Evolutionary conservation across 2,888 invertebrate species (phyloP).

Genomic region (Drosophila paramelanica): DNA sequence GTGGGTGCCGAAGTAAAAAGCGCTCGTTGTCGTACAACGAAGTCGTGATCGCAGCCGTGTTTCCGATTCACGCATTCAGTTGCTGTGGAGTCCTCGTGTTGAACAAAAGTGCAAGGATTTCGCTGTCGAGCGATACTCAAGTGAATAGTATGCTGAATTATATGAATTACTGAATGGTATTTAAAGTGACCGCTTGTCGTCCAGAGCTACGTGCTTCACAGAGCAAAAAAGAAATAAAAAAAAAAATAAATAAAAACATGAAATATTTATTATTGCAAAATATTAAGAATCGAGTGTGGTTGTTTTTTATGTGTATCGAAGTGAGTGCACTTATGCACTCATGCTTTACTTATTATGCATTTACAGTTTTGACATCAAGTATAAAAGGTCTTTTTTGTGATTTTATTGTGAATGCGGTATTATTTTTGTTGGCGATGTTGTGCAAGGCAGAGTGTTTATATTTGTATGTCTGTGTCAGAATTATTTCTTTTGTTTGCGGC

Average conservation of each 20-base stretch:
- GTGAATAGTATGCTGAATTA: slow-evolving; percentile 15
- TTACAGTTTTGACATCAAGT: slow-evolving; percentile 32
- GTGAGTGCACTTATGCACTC: slow-evolving; percentile 23
- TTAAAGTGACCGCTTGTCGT: slow-evolving; percentile 24
- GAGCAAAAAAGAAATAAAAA: slow-evolving; percentile 19
- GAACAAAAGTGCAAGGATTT: slow-evolving; percentile 44
- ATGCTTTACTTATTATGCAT: slow-evolving; percentile 40
- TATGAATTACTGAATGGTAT: slow-evolving; percentile 27
- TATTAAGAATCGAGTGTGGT: slow-evolving; percentile 1
- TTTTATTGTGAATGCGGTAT: slow-evolving; percentile 50
- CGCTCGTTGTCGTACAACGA: slow-evolving; percentile 44
- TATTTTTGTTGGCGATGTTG: slow-evolving; percentile 2
- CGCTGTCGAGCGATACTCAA: slow-evolving; percentile 8
- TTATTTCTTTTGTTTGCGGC: slow-evolving; percentile 39
- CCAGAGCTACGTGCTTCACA: slow-evolving; percentile 44
- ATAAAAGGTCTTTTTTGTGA: slow-evolving; percentile 60
- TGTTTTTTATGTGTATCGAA: slow-evolving; percentile 8
- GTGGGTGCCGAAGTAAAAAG: slow-evolving; percentile 46
- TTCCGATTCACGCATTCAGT: slow-evolving; percentile 57
- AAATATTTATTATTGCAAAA: slow-evolving; percentile 16
- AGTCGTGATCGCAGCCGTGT: slow-evolving; percentile 59
- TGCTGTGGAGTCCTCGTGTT: slow-evolving; percentile 53
- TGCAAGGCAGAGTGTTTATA: background rate
- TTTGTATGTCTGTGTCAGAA: slow-evolving; percentile 17
- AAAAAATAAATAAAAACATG: background rate